These are phyloP conservation scores for Philopedon plagiatum DNA, from an alignment of 2,888 invertebrate species.

Conservation along the genomic window DNA sequence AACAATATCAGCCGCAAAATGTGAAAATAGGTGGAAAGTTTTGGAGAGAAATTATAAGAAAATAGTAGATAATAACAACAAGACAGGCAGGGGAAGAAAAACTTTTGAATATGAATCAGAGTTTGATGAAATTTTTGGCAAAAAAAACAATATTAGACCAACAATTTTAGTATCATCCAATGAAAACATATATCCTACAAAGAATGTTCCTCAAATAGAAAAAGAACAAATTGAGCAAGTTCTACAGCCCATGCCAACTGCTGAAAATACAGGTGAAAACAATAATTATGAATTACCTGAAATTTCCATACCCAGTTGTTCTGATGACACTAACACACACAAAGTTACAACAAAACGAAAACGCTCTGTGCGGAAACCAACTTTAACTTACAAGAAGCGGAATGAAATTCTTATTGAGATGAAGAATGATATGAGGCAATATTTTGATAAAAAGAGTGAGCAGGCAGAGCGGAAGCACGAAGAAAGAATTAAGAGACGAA, in stretches of 20 bases:
- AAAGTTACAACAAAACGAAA: background rate
- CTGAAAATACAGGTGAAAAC: background rate
- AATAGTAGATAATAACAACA: constrained; percentile 8
- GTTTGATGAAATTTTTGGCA: constrained; percentile 15
- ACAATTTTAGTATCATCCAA: background rate
- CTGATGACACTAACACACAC: background rate
- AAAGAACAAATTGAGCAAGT: background rate
- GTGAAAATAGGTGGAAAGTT: constrained; percentile 9
- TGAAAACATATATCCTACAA: background rate
- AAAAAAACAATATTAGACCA: constrained; percentile 20
- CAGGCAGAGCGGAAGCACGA: background rate
- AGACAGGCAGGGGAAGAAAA: constrained; percentile 8
- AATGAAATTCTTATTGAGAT: background rate
- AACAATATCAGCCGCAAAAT: background rate
- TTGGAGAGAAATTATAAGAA: constrained; percentile 20
- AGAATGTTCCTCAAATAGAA: background rate
- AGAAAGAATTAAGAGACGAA: background rate
- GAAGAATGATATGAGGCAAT: background rate
- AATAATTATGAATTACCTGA: too few species aligned
- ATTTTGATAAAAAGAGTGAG: background rate
- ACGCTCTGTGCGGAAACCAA: background rate
- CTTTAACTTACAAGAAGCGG: background rate
- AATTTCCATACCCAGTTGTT: background rate
- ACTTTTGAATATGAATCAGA: constrained; percentile 13
- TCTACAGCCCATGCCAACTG: background rate